Evolutionary conservation across 2,888 invertebrate species (phyloP), one percentile per base, ranked within the genome.

Genomic region (Scrobipalpa costella): DNA sequence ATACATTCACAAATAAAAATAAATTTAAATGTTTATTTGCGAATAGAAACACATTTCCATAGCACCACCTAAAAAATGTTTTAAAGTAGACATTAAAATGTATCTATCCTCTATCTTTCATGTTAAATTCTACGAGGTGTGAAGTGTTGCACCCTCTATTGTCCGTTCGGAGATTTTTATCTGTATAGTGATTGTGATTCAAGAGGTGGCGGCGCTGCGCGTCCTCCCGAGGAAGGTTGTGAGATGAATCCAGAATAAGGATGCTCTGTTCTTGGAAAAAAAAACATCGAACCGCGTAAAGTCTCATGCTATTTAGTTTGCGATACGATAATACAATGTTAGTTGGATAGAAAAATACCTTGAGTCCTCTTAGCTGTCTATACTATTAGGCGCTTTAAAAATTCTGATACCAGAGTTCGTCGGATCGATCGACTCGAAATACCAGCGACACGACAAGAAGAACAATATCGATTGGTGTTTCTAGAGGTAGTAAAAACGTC

Each of bases 201-300:
- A 60, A 61, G 63, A 8, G 58, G 61, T 69, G 62, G 67, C 64
- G 62, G 69, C 62, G 68, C 64, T 34, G 63, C 71, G 73, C 70
- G 66, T 65, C 65, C 62, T 68, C 70, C 64, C 63, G 66, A 64
- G 68, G 66, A 68, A 67, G 69, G 72, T 61, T 76, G 82, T 81
- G 85, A 80, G 75, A 73, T 69, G 87, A 80, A 87, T 88, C 78
- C 76, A 76, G 84, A 87, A 83, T 85, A 80, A 74, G 73, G 71
- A 66, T 63, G 70, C 67, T 63, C 38, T 19, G 47, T 79, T 79
- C 74, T 81, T 44, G 59, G 78, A 71, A 78, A 80, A 85, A 85
- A 85, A 83, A 78, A 75, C 83, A 82, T 80, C 78, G 76, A 81
- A 71, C 72, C 72, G 73, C 77, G 84, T 84, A 84, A 85, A 84